These are phyloP conservation scores for Falco peregrinus DNA, from an alignment of 2,797 vertebrate species.

Conservation along the genomic window DNA sequence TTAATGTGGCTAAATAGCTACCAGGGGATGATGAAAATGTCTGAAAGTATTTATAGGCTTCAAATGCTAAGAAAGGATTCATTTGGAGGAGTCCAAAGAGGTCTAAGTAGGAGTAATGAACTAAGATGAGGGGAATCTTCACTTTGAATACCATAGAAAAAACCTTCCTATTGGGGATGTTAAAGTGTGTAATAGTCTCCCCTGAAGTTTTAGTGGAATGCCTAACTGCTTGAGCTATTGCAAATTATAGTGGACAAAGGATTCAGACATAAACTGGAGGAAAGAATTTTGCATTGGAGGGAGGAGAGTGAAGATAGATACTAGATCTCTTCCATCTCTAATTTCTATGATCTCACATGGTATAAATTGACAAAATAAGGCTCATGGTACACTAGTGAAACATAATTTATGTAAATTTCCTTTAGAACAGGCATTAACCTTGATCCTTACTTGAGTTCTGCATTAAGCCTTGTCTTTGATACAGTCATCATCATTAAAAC, in stretches of 20 bases:
- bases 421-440: constrained; percentile 65
- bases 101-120: constrained; percentile 51
- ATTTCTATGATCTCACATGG: constrained; percentile 14
- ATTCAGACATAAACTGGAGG: neutral
- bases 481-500: constrained; percentile 70
- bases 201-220: neutral
- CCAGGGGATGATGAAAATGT: constrained; percentile 38
- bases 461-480: constrained; percentile 71
- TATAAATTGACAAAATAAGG: constrained; percentile 52
- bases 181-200: neutral
- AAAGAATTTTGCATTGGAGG: neutral
- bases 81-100: constrained; percentile 35
- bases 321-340: constrained; percentile 3
- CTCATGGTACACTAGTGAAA: constrained; percentile 1
- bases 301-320: neutral
- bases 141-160: neutral
- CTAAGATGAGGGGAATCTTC: constrained; percentile 14
- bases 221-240: neutral
- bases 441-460: constrained; percentile 52
- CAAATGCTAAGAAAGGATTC: constrained; percentile 41
- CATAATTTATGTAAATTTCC: constrained; percentile 69
- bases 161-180: neutral
- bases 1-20: constrained; percentile 61
- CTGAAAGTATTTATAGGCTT: constrained; percentile 50
- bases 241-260: neutral